Percentiles rank a stretch among this genome's conserved stretches.
Conservation (phyloP, 2,888 invertebrate genomes). For the Ethmia dodecea region DNA sequence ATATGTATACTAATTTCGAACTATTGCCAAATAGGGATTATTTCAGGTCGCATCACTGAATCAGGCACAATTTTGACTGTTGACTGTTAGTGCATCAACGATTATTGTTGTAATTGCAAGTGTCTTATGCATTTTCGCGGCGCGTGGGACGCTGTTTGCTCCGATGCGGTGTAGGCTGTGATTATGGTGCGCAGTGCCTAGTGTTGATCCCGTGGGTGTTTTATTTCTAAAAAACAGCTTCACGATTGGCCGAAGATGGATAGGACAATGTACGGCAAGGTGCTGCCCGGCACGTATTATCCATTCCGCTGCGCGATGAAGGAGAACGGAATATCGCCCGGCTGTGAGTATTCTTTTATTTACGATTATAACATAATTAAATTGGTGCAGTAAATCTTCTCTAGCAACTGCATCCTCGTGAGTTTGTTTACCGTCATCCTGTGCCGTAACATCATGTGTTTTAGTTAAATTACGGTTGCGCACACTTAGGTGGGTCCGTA, state of each 20-base stretch:
- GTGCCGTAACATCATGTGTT: constrained; percentile 26
- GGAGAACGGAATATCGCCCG: constrained; percentile 89
- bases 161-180: constrained; percentile 56
- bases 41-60: constrained; percentile 37
- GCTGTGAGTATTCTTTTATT: constrained; percentile 83
- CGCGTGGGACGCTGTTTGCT: constrained; percentile 44
- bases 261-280: constrained; percentile 93
- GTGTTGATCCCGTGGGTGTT: constrained; percentile 62
- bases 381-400: constrained; percentile 6
- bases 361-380: constrained; percentile 13
- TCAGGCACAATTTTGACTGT: constrained; percentile 14
- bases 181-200: constrained; percentile 67
- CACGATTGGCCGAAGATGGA: constrained; percentile 82
- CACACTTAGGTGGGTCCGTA: constrained; percentile 23
- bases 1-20: constrained; percentile 34
- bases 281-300: constrained; percentile 89
- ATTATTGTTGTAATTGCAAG: constrained; percentile 28
- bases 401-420: constrained; percentile 12
- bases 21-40: constrained; percentile 23
- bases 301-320: constrained; percentile 91
- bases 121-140: constrained; percentile 41
- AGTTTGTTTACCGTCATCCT: constrained; percentile 31
- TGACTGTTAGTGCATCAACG: constrained; percentile 16
- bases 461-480: constrained; percentile 30
- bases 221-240: constrained; percentile 56